Percentiles rank a stretch among this genome's conserved stretches.
phyloP scores from a whole-genome alignment of 2,113 vertebrate species.

The Sphyrna mokarran region DNA sequence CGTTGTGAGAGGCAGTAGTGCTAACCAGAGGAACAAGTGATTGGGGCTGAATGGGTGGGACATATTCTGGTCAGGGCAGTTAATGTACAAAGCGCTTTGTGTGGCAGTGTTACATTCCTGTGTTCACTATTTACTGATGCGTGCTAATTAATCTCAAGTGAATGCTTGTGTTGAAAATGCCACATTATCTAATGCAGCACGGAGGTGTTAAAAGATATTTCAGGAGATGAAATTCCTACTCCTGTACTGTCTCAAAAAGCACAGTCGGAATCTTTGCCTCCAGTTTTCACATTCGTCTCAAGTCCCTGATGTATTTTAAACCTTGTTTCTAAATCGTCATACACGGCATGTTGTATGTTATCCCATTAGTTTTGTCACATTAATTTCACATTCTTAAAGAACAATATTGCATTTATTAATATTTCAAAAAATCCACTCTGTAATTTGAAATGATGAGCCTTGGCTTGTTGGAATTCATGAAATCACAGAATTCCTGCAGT shows the following conservation, averaged over 20 bases:
- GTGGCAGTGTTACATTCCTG: background rate
- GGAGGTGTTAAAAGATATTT: background rate
- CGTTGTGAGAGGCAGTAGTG: too few species aligned
- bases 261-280: background rate
- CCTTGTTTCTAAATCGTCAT: background rate
- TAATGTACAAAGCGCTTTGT: background rate
- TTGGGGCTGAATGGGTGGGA: background rate
- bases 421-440: background rate
- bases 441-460: background rate
- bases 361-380: background rate
- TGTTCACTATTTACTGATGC: background rate
- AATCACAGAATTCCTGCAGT: too few species aligned
- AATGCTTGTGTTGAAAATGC: background rate
- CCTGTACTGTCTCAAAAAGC: background rate
- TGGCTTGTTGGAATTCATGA: too few species aligned
- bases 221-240: background rate
- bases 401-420: background rate
- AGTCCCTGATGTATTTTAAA: background rate
- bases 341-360: background rate
- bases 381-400: background rate
- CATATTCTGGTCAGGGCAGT: background rate
- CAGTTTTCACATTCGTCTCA: background rate
- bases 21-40: background rate
- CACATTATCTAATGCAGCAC: background rate
- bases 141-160: background rate